Conservation (phyloP, 2,888 invertebrate genomes). For the Biston stratarius region DNA sequence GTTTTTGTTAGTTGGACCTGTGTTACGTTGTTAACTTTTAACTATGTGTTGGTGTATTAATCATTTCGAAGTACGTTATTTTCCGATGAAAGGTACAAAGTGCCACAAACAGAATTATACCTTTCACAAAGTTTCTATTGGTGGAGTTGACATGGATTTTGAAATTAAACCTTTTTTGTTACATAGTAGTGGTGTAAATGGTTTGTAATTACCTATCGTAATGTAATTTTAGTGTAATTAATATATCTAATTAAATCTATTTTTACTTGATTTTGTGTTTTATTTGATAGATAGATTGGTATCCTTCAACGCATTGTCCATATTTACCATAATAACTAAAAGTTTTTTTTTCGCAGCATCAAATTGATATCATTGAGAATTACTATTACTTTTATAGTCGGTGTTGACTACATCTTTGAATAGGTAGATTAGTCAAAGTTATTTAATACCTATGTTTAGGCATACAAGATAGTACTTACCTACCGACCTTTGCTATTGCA, state of each 20-base stretch:
- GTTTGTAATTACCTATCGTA: slow-evolving; percentile 55
- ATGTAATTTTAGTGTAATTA: slow-evolving; percentile 61
- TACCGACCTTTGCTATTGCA: too few relatives aligned
- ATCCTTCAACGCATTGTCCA: too few relatives aligned
- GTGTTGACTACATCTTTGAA: too few relatives aligned
- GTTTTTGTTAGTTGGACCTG: too few relatives aligned
- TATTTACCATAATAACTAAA: too few relatives aligned
- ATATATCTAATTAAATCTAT: slow-evolving; percentile 69
- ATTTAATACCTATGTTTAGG: too few relatives aligned
- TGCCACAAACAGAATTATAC: not conserved
- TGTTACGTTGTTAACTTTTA: not conserved
- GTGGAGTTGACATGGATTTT: slow-evolving; percentile 50
- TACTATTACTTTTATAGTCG: too few relatives aligned
- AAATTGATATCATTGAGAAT: too few relatives aligned
- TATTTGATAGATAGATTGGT: slow-evolving; percentile 14
- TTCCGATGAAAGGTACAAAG: not conserved
- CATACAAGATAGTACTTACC: too few relatives aligned
- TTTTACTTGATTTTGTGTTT: slow-evolving; percentile 64
- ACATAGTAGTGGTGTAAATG: slow-evolving; percentile 48
- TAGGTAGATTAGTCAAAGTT: too few relatives aligned
- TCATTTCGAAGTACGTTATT: not conserved
- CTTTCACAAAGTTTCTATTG: slow-evolving; percentile 58
- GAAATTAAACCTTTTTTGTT: slow-evolving; percentile 55
- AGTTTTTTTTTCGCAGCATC: too few relatives aligned
- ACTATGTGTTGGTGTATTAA: not conserved